Evolutionary conservation across 2,888 invertebrate species (phyloP).

Genomic region (Zelleria hepariella): DNA sequence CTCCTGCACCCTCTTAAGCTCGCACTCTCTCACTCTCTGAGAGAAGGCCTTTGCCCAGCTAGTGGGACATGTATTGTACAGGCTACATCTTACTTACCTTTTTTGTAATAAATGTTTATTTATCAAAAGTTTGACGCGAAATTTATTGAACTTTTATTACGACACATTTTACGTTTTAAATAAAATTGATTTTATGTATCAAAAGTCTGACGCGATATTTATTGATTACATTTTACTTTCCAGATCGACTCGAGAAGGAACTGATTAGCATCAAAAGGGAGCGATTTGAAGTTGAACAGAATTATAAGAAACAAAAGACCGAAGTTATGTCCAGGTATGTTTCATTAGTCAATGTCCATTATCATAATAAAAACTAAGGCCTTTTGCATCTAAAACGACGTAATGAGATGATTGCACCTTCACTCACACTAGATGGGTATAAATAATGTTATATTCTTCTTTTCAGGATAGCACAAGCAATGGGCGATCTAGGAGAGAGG

Average conservation of each 20-base stretch:
- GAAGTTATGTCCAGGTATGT: constrained; percentile 17
- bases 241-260: constrained; percentile 17
- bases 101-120: too few species aligned
- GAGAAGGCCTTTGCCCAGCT: too few species aligned
- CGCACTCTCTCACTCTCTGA: too few species aligned
- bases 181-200: neutral
- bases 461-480: constrained; percentile 16
- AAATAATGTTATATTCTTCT: constrained; percentile 13
- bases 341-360: neutral
- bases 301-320: constrained; percentile 21
- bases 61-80: too few species aligned
- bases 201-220: neutral
- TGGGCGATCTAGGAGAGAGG: neutral
- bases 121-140: too few species aligned
- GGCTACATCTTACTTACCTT: too few species aligned
- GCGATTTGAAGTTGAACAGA: constrained; percentile 19
- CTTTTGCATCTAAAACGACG: neutral
- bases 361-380: too few species aligned
- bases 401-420: too few species aligned
- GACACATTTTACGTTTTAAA: too few species aligned
- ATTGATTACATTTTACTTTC: constrained; percentile 3
- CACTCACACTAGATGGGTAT: too few species aligned
- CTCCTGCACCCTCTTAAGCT: too few species aligned
- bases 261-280: constrained; percentile 18
- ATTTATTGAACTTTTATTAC: too few species aligned